These are phyloP conservation scores for Geophilus truncorum DNA, from an alignment of 2,888 invertebrate genomes.

Conservation along the genomic window DNA sequence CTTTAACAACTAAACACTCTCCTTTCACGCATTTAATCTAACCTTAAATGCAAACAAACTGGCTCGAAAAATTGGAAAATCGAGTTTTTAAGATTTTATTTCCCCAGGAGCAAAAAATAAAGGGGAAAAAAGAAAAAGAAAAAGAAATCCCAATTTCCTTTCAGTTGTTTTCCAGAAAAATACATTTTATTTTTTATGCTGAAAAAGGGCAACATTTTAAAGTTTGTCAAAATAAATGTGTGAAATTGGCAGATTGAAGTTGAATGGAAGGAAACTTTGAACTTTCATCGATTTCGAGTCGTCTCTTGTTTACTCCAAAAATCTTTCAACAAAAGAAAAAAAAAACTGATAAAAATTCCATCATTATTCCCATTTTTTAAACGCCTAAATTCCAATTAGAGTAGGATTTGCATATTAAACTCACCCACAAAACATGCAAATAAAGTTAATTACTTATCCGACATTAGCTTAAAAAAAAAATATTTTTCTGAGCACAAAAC, in stretches of 20 bases:
- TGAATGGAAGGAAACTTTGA: background rate
- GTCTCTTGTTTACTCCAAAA: background rate
- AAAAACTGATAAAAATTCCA: too few relatives aligned
- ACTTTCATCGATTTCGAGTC: background rate
- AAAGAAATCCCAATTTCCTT: too few relatives aligned
- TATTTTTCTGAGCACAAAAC: background rate
- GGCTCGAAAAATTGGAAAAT: background rate
- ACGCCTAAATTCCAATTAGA: too few relatives aligned
- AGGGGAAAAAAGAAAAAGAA: too few relatives aligned
- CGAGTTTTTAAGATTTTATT: background rate
- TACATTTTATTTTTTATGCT: background rate
- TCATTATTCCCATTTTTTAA: too few relatives aligned
- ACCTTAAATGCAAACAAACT: constrained; percentile 9
- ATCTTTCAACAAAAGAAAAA: too few relatives aligned
- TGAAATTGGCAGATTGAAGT: background rate
- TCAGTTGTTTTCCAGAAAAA: background rate
- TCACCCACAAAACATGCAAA: too few relatives aligned
- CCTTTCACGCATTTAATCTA: constrained; percentile 4
- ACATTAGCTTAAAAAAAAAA: too few relatives aligned
- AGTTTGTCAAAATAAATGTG: background rate
- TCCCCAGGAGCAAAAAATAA: too few relatives aligned
- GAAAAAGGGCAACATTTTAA: background rate
- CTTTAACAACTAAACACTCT: background rate
- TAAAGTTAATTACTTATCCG: too few relatives aligned
- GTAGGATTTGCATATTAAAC: too few relatives aligned